Evolutionary conservation across 2,888 invertebrate genomes (phyloP), one percentile per base, ranked within the genome.

Genomic region (Eurytoma californica): DNA sequence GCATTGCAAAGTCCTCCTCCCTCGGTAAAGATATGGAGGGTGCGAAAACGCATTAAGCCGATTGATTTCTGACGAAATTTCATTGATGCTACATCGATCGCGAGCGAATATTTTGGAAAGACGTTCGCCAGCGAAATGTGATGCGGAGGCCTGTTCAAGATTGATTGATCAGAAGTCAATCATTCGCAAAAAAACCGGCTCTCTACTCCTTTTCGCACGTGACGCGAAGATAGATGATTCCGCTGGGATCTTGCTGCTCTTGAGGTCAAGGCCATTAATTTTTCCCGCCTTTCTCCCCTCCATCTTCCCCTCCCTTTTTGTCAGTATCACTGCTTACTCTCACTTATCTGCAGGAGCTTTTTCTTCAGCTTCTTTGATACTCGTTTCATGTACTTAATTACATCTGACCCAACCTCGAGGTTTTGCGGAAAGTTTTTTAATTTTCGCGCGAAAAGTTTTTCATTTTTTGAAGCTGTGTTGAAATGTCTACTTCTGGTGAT

Each of bases 111-210:
- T 39, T 39, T 39, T 7, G 39, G 39, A 39, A 39, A 39, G 39
- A 39, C 39, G 39, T 7, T 53, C 30, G 72, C 7, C 14, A 18
- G 9, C 30, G 53, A 28, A 49, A 51, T 55, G 47, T 63, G 66
- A 49, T 47, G 74, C 55, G 18, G 12, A 61, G 16, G 58, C 58
- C 60, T 49, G 58, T 4, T 39, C 39, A 68, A 79, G 79, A 79
- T 79, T 79, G 69, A 79, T 79, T 58, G 79, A 79, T 79, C 69
- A 79, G 63, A 69, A 79, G 79, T 79, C 74, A 74, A 74, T 79
- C 69, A 51, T 79, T 57, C 39, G 69, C 68, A 68, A 73, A 69
- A 69, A 39, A 39, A 39, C 39, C 3, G 39, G 69, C 55, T 63
- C 72, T 39, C 58, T 13, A 57, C 18, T 53, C 28, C 61, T 20